A percentile compares a stretch with the other conserved stretches of the same genome.
phyloP scores from a whole-genome alignment of 2,797 vertebrate species.

The Ceryle rudis region DNA sequence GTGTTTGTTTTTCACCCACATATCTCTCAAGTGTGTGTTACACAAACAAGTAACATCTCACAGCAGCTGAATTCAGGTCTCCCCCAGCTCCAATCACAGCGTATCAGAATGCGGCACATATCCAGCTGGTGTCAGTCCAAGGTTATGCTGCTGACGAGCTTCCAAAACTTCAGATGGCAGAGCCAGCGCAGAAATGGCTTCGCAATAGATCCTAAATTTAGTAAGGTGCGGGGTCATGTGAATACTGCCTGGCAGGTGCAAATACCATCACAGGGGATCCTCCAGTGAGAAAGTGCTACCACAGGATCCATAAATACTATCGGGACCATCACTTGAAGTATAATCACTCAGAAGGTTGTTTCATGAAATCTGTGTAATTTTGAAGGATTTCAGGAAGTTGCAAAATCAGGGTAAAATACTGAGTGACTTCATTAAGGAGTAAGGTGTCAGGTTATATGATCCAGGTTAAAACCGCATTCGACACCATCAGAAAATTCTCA shows the following conservation, averaged over 20 bases:
- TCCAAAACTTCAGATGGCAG: neutral
- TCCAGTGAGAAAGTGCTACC: neutral
- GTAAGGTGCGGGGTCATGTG: neutral
- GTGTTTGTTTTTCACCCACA: neutral
- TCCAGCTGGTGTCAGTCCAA: conserved; percentile 27
- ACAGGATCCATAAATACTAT: neutral
- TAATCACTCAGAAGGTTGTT: neutral
- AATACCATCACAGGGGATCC: neutral
- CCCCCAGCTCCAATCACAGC: neutral
- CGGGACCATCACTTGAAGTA: neutral
- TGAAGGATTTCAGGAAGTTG: neutral
- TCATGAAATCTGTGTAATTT: neutral
- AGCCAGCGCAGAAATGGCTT: neutral
- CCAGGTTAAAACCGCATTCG: neutral
- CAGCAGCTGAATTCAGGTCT: neutral
- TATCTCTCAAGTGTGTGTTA: neutral
- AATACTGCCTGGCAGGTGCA: conserved; percentile 42
- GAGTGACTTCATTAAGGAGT: neutral
- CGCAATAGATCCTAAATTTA: conserved; percentile 46
- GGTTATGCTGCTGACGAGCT: neutral
- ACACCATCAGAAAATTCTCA: neutral
- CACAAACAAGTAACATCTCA: neutral
- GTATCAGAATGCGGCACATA: neutral
- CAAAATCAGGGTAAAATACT: neutral
- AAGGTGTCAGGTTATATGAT: neutral